Evolutionary conservation across 2,888 invertebrate species (phyloP), one percentile per base, ranked within the genome.

Genomic region (Phaonia tiefii): DNA sequence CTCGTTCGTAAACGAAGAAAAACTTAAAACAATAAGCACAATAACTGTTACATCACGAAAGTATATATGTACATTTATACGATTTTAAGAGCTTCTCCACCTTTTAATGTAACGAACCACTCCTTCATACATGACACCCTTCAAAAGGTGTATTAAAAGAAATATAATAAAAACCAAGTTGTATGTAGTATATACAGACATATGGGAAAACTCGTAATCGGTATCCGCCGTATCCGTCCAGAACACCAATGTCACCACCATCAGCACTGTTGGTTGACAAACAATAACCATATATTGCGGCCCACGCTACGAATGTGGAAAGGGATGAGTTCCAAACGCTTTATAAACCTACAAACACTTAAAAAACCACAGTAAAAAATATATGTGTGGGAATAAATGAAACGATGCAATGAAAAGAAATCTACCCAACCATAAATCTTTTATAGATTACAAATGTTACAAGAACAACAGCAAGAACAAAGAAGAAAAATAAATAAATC

Each of bases 401-500:
- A 76, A 42, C 69, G 65, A 65, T 69, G 76, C 72, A 58, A 49
- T 69, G 46, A 58, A 49, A 31, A 44, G 56, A 63, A 46, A 44
- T 15, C 42, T 76, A 73, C 5, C 69, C 22, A 54, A 39, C 73
- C 56, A 73, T 76, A 76, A 76, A 76, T 69, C 73, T 67, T 46
- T 75, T 58, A 63, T 56, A 56, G 51, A 76, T 80, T 73, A 69
- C 63, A 76, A 73, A 49, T 69, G 67, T 72, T 72, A n/a, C 54
- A 67, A 44, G 49, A 70, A 80, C 46, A 56, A 69, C 26, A 1
- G 25, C 49, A 31, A 49, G 56, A 42, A 39, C 37, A 42, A 66
- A 2, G 5, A 72, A 44, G 5, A 13, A 22, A 51, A 51, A 25
- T 25, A n/a, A 54, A 25, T 13, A 25, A 54, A 54, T 13, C 13